phyloP scores from a whole-genome alignment of 2,888 invertebrate genomes.

The Sicus ferrugineus region DNA sequence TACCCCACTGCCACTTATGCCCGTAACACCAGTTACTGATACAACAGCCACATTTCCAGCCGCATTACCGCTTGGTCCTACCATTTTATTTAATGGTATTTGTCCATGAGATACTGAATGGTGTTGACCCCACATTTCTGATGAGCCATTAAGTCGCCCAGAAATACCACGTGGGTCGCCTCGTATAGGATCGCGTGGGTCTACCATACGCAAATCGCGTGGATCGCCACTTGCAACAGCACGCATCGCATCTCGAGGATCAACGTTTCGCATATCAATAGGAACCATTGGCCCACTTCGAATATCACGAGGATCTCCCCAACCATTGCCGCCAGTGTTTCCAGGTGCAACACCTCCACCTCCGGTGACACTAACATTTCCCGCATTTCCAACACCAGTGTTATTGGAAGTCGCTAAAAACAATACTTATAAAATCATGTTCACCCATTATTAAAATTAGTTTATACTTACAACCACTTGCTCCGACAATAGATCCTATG shows the following conservation, averaged over 20 bases:
- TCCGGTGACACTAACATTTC: slow-evolving; percentile 44
- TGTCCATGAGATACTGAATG: slow-evolving; percentile 63
- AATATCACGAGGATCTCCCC: slow-evolving; percentile 71
- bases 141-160: slow-evolving; percentile 80
- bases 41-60: slow-evolving; percentile 59
- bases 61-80: slow-evolving; percentile 62
- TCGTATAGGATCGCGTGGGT: slow-evolving; percentile 68
- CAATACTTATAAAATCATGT: slow-evolving; percentile 1
- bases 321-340: slow-evolving; percentile 65
- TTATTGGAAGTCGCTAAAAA: slow-evolving; percentile 44
- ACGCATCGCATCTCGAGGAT: slow-evolving; percentile 65
- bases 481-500: slow-evolving; percentile 42
- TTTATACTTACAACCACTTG: slow-evolving; percentile 48
- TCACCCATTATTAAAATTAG: slow-evolving; percentile 11
- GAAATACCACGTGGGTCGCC: slow-evolving; percentile 82
- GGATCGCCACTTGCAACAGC: slow-evolving; percentile 60
- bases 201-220: slow-evolving; percentile 65
- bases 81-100: slow-evolving; percentile 66
- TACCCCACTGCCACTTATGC: slow-evolving; percentile 64
- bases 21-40: slow-evolving; percentile 49
- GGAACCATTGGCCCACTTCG: slow-evolving; percentile 62
- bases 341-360: slow-evolving; percentile 44
- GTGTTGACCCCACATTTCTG: slow-evolving; percentile 82
- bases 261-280: slow-evolving; percentile 67
- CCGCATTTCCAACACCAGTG: slow-evolving; percentile 31